Percentiles rank a stretch among this genome's conserved stretches.
Evolutionary conservation across 1,140 invertebrate species (phyloP).

Genomic region (Acromyrmex echinatior): DNA sequence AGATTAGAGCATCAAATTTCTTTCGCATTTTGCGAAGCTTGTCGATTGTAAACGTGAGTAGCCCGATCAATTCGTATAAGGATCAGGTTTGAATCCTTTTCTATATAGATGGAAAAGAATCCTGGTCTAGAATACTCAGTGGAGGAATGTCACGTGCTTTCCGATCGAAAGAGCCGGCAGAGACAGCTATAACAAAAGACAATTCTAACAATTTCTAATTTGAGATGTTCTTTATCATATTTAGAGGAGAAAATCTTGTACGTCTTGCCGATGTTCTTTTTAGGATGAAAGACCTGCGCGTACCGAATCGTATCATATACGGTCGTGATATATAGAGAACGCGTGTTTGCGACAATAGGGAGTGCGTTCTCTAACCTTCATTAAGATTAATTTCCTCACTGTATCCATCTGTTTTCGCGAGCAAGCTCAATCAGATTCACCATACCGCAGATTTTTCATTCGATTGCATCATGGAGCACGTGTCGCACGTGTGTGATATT

Average conservation of each 20-base stretch:
- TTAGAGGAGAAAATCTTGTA: neutral
- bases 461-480: neutral
- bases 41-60: neutral
- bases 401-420: conserved; percentile 3
- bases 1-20: neutral
- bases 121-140: neutral
- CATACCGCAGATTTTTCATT: neutral
- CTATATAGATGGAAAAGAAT: neutral
- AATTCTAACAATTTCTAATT: conserved; percentile 36
- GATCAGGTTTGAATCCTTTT: conserved; percentile 5
- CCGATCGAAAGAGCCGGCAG: conserved; percentile 18
- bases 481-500: conserved; percentile 6
- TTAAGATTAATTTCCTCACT: conserved; percentile 12
- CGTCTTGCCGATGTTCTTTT: neutral
- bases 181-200: neutral
- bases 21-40: neutral
- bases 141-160: conserved; percentile 50
- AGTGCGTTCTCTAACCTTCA: conserved; percentile 13
- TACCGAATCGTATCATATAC: neutral
- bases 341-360: neutral
- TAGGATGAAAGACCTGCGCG: neutral
- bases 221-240: conserved; percentile 11
- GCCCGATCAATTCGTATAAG: neutral
- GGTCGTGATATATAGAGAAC: neutral
- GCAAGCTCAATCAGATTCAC: neutral